Evolutionary conservation across 2,797 vertebrate species (phyloP).

Genomic region (Huso huso): DNA sequence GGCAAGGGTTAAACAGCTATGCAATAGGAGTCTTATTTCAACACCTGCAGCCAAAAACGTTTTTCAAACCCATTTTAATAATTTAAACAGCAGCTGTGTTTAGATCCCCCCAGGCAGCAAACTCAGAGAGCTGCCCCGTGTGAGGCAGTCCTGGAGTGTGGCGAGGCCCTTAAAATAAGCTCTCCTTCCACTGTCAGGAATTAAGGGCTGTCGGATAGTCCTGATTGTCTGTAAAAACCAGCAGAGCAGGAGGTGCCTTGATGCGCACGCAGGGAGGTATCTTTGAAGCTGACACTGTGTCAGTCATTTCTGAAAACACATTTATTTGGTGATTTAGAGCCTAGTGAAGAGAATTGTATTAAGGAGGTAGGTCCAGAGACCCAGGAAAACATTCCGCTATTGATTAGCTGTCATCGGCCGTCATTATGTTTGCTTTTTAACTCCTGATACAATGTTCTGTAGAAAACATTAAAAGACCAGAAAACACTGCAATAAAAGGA

Average conservation of each 20-base stretch:
- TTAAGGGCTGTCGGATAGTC: not conserved
- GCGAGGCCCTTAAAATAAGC: not conserved
- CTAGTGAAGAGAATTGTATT: not conserved
- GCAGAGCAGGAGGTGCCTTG: not conserved
- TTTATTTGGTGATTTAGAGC: constrained; percentile 1
- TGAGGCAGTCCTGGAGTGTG: not conserved
- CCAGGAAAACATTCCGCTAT: not conserved
- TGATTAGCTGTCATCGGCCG: constrained; percentile 1
- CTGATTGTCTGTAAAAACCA: not conserved
- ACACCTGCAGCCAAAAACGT: too few species aligned
- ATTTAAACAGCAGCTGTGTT: too few species aligned
- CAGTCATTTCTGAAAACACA: not conserved
- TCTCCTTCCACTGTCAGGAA: not conserved
- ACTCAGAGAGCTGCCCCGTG: too few species aligned
- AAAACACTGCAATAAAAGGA: not conserved
- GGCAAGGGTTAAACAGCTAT: too few species aligned
- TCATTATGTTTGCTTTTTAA: not conserved
- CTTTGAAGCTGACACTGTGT: not conserved
- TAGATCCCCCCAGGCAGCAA: too few species aligned
- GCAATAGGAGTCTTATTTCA: too few species aligned
- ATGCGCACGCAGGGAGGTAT: not conserved
- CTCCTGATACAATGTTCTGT: not conserved
- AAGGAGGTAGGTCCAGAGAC: not conserved
- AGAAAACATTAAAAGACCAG: not conserved
- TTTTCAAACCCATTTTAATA: too few species aligned